Conservation (phyloP, 2,113 vertebrate genomes). For the Cephalopholis sonnerati region DNA sequence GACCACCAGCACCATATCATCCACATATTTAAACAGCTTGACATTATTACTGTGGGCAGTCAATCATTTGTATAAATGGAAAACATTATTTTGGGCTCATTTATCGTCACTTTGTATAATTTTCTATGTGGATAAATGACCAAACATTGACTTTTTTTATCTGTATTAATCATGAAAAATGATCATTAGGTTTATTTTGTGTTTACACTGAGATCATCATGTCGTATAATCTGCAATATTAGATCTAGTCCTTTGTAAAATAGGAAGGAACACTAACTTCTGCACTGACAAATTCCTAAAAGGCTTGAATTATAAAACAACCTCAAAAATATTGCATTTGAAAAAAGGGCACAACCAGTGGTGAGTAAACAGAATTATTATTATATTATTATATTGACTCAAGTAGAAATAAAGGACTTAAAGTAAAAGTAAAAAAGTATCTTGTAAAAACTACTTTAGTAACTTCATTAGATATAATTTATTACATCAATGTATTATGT, state of each 20-base stretch:
- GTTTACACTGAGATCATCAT: no score
- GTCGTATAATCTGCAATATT: background rate
- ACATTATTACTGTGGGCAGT: no score
- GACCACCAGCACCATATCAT: no score
- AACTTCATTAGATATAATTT: no score
- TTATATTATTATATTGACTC: no score
- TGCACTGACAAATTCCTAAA: constrained; percentile 11
- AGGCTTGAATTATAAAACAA: background rate
- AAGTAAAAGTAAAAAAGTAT: no score
- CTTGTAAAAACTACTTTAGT: no score
- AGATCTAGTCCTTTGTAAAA: background rate
- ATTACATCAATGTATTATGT: no score
- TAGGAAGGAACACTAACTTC: background rate
- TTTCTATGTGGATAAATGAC: background rate
- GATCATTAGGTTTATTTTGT: background rate
- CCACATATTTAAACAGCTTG: no score
- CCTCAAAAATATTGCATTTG: background rate
- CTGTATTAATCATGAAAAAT: background rate
- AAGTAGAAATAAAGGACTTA: no score
- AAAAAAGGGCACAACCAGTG: background rate
- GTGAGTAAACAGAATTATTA: no score
- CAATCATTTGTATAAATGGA: no score
- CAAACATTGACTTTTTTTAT: background rate
- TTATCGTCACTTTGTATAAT: background rate
- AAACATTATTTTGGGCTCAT: background rate